These are phyloP conservation scores for Microctonus hyperodae DNA, from an alignment of 2,888 invertebrate species.

Conservation along the genomic window DNA sequence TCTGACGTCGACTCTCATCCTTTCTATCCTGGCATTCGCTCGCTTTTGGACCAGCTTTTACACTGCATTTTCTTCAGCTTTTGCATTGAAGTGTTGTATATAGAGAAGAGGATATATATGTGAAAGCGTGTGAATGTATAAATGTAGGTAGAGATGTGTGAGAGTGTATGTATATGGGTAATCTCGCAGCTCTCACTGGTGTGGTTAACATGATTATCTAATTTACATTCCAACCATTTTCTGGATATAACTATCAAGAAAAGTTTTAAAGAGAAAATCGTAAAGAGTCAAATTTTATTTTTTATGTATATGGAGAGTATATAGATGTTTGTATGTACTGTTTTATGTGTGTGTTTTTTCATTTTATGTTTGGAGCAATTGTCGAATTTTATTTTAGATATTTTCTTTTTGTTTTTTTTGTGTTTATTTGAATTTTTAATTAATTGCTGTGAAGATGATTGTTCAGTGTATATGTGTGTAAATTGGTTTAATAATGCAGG, in stretches of 20 bases:
- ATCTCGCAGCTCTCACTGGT: slow-evolving; percentile 10
- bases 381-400: no score
- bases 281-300: slow-evolving; percentile 20
- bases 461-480: no score
- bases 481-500: no score
- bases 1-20: slow-evolving; percentile 21
- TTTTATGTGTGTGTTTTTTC: no score
- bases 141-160: no score
- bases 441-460: no score
- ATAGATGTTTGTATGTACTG: no score
- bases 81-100: slow-evolving; percentile 18
- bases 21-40: slow-evolving; percentile 11
- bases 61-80: slow-evolving; percentile 9
- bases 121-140: background rate
- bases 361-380: no score
- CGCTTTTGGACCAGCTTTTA: slow-evolving; percentile 15
- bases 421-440: no score
- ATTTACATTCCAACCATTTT: slow-evolving; percentile 25
- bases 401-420: no score
- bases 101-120: background rate
- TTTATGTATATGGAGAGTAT: no score
- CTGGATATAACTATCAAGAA: slow-evolving; percentile 12
- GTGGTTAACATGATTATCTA: slow-evolving; percentile 26
- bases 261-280: background rate
- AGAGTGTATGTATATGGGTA: slow-evolving; percentile 2